Percentiles rank a stretch among this genome's conserved stretches.
Evolutionary conservation across 2,113 vertebrate genomes (phyloP).

Genomic region (Notarius quadriscutis): DNA sequence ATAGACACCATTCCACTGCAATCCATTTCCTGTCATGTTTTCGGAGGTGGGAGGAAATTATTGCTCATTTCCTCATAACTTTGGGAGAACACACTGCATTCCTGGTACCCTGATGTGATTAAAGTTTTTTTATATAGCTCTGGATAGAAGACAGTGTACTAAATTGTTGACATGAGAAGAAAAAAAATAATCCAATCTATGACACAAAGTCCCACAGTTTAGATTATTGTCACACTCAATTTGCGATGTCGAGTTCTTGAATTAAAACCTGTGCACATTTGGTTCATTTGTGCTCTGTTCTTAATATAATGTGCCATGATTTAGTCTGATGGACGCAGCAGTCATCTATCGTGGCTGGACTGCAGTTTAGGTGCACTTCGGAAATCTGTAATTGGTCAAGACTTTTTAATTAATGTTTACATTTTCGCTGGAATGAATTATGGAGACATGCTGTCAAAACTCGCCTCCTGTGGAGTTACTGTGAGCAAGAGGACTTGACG

Average conservation of each 20-base stretch:
- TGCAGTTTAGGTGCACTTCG: background rate
- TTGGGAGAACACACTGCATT: background rate
- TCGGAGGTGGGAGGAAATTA: background rate
- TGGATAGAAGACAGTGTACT: background rate
- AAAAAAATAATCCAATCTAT: background rate
- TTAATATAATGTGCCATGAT: background rate
- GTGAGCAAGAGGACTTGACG: background rate
- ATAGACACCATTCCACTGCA: background rate
- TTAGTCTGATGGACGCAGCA: background rate
- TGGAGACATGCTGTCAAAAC: background rate
- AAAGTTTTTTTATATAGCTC: background rate
- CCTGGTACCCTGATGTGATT: background rate
- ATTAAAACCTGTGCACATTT: background rate
- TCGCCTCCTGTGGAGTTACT: background rate
- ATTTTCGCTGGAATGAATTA: background rate
- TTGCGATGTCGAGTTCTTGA: background rate
- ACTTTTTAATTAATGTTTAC: background rate
- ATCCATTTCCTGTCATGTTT: background rate
- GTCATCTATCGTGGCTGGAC: background rate
- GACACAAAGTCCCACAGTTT: background rate
- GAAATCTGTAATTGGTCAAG: background rate
- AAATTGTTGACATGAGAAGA: no score
- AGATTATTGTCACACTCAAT: background rate
- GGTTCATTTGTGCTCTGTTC: background rate
- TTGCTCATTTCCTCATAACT: background rate